phyloP scores from a whole-genome alignment of 2,797 vertebrate genomes.

The Rhinogobio ventralis region DNA sequence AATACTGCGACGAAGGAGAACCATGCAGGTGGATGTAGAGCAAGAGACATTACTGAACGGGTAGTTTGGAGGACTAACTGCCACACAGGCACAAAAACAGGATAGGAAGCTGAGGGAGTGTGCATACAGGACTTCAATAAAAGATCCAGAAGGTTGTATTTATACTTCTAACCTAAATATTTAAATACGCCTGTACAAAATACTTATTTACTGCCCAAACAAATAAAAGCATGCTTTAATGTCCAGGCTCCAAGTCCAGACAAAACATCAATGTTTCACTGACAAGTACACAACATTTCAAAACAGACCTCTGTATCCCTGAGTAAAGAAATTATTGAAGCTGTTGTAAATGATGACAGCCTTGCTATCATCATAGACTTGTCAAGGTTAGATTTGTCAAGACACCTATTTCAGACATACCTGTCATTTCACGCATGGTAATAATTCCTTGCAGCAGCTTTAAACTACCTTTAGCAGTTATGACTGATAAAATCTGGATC shows the following conservation, averaged over 20 bases:
- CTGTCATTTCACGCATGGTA: not conserved
- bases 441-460: not conserved
- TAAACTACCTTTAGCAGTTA: not conserved
- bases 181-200: slow-evolving; percentile 26
- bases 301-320: not conserved
- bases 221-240: not conserved
- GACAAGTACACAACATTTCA: not conserved
- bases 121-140: slow-evolving; percentile 27
- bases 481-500: slow-evolving; percentile 38
- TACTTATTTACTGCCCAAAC: not conserved
- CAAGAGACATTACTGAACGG: slow-evolving; percentile 30
- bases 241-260: not conserved
- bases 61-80: not conserved
- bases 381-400: not conserved
- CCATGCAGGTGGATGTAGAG: slow-evolving; percentile 39
- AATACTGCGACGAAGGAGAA: slow-evolving; percentile 8
- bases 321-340: not conserved
- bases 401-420: not conserved
- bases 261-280: not conserved
- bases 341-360: not conserved
- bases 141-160: slow-evolving; percentile 31
- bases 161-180: not conserved
- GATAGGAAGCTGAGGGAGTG: slow-evolving; percentile 33
- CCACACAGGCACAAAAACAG: slow-evolving; percentile 42
- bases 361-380: not conserved